These are phyloP conservation scores for Agelaius phoeniceus DNA, from an alignment of 2,113 vertebrate species.

Conservation along the genomic window DNA sequence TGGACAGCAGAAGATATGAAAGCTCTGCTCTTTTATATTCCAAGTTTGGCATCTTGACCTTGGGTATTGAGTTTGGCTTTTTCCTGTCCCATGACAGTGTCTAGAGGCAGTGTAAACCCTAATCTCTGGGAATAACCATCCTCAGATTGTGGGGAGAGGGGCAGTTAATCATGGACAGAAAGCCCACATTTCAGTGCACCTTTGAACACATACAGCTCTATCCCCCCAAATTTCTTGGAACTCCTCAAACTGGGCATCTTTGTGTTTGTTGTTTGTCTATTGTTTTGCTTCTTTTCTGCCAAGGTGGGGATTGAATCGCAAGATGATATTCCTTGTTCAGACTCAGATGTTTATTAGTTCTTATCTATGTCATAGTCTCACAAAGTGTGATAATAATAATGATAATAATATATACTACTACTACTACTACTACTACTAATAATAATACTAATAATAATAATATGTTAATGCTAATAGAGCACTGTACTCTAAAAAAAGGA, in stretches of 20 bases:
- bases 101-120: not conserved
- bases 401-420: too few species aligned
- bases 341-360: not conserved
- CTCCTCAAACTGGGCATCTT: not conserved
- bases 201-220: not conserved
- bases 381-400: not conserved
- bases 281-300: not conserved
- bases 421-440: too few species aligned
- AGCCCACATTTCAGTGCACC: not conserved
- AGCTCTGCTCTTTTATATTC: not conserved
- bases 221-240: too few species aligned
- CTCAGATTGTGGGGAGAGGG: not conserved
- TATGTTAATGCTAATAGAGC: not conserved
- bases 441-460: too few species aligned
- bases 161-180: not conserved
- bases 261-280: not conserved
- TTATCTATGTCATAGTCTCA: not conserved
- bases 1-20: not conserved
- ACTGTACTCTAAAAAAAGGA: not conserved
- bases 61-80: not conserved
- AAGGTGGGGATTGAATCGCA: not conserved
- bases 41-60: not conserved
- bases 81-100: not conserved
- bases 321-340: not conserved
- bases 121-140: not conserved